Base-by-base conservation (phyloP, 1,140 invertebrate species). In the Brachionus plicatilis region DNA sequence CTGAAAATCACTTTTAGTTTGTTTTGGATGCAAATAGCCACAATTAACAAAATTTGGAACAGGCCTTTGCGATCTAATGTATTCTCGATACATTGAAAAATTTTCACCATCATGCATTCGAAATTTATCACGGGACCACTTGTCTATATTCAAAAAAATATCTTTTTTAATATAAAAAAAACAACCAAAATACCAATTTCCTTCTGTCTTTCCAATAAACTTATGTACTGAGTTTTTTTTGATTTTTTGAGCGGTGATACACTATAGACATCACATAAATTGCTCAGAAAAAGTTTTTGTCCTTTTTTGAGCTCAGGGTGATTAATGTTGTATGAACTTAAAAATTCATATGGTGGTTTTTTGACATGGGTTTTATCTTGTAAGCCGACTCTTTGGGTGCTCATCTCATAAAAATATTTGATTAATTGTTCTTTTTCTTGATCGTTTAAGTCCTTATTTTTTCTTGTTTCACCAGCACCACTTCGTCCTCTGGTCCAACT, bases 1-100 rank as follows among this genome's bases (percentile, higher is more conserved):
- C 8, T 17, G 37, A 43, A 9, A 41, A 37, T n/a, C 72, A 12
- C 8, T 27, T 76, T 27, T 76, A 6, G 33, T 27, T 50, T 47
- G 41, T 14, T 29, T 76, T 11, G 72, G 72, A 76, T 76, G 5
- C 12, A 50, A 76, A 50, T 76, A 50, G 24, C 72, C 72, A 50
- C 72, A 76, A 50, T 76, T 76, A n/a, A 76, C 47, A 50, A 27
- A 47, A 50, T 53, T 76, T 50, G 72, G 72, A 50, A 76, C 72
- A 27, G 17, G 72, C 50, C 45, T 47, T 33, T 27, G 11, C 1
- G 72, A 29, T 50, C 27, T 76, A 3, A 76, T 76, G 20, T 37
- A 76, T 3, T 76, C 45, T 27, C 24, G 43, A 12, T 76, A 76
- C 43, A 50, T 76, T 43, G 9, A 11, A 76, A 76, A 76, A 50